Conservation (phyloP, 2,888 invertebrate species). For the Diaprepes abbreviatus region DNA sequence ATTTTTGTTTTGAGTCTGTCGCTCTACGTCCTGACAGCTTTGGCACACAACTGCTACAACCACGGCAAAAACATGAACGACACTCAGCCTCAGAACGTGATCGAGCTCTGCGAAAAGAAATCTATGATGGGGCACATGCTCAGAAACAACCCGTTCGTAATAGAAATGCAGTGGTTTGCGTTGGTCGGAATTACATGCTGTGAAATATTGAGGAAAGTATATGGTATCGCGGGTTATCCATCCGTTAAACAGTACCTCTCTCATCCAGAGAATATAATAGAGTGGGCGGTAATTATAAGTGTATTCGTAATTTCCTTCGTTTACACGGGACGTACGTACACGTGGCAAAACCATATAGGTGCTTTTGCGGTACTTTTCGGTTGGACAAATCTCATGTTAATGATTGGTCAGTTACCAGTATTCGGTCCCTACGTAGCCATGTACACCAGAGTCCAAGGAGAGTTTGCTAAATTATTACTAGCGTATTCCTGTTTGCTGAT, state of each 20-base stretch:
- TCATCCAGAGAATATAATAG: constrained; percentile 88
- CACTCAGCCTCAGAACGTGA: constrained; percentile 78
- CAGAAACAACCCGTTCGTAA: constrained; percentile 80
- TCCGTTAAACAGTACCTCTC: constrained; percentile 86
- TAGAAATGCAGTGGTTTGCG: constrained; percentile 89
- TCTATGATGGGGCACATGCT: constrained; percentile 83
- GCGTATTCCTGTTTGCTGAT: constrained; percentile 88
- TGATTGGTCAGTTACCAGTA: constrained; percentile 90
- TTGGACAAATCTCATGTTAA: constrained; percentile 92
- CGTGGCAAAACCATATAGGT: constrained; percentile 90
- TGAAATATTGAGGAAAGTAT: constrained; percentile 84
- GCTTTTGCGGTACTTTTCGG: constrained; percentile 88
- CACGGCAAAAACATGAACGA: constrained; percentile 79
- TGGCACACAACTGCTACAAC: constrained; percentile 89
- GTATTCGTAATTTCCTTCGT: constrained; percentile 88
- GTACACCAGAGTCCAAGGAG: constrained; percentile 90
- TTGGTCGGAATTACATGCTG: constrained; percentile 83
- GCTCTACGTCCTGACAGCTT: constrained; percentile 83
- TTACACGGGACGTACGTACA: constrained; percentile 82
- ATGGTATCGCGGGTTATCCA: constrained; percentile 86
- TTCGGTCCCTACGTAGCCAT: constrained; percentile 93
- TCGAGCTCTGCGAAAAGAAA: constrained; percentile 83
- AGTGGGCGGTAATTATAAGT: constrained; percentile 89
- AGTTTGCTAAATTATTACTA: constrained; percentile 87
- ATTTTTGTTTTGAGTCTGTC: constrained; percentile 86